Base-by-base conservation (phyloP, 2,113 vertebrate genomes). In the Acanthisitta chloris region DNA sequence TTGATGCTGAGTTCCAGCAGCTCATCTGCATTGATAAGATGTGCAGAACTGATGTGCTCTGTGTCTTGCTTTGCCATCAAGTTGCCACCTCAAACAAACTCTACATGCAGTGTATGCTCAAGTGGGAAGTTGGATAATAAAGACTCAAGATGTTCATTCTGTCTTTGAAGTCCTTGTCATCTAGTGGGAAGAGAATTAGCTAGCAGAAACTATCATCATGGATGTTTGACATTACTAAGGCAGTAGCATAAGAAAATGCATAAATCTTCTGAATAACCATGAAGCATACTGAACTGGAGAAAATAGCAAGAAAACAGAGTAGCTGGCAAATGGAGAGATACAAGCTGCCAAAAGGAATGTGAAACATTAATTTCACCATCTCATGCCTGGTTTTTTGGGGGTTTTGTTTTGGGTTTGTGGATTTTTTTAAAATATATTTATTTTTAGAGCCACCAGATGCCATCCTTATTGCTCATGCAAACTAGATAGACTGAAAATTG, bases 391-490 rank as follows among this genome's bases (percentile, higher is more conserved):
- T 14, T 13, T 54, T 52, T 38, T 38, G 18, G 17, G 10, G 10
- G 7, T 61, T 45, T 40, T 28, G 28, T 20, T 45, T 42, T 46
- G 20, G 46, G 21, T 34, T 36, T n/a, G n/a, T n/a, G n/a, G n/a
- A n/a, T 48, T 80, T 40, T 81, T 38, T 15, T 8, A 14, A 6
- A 59, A 31, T 48, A 17, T 49, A 10, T 73, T 57, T 90, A 79
- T 92, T 95, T 94, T 96, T 95, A 80, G 89, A 74, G 52, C 29
- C 14, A 51, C 29, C 72, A 92, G 83, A 90, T 93, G 59, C 92
- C 61, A 87, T 40, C 43, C n/a, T 38, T 73, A 15, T 49, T 92
- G 70, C 61, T 87, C 25, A 74, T 85, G 77, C 61, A 87, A 81
- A 78, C 36, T 54, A 43, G 78, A 21, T 82, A 64, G 86, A 76